Evolutionary conservation across 2,113 vertebrate species (phyloP).

Genomic region (Lutjanus erythropterus): DNA sequence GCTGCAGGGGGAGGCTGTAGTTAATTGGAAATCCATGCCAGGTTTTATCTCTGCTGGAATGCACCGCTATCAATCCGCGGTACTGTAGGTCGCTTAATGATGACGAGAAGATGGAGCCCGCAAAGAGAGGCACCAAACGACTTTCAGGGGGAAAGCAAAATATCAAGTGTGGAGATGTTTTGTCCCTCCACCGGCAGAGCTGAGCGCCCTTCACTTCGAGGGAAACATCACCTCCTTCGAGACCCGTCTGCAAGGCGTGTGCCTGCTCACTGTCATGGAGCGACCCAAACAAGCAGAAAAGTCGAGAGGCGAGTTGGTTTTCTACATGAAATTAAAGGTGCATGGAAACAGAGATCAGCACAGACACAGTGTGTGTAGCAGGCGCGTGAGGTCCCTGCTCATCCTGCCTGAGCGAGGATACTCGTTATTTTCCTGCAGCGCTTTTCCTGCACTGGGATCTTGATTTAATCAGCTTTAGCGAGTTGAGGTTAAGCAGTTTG

Average conservation of each 20-base stretch:
- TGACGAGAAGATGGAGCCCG: background rate
- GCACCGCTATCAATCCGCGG: background rate
- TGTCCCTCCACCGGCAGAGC: conserved; percentile 7
- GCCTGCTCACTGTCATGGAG: conserved; percentile 20
- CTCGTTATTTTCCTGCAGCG: background rate
- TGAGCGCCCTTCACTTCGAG: background rate
- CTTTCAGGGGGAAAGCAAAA: conserved; percentile 6
- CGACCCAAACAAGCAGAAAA: conserved; percentile 39
- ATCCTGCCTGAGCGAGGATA: background rate
- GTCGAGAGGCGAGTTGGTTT: conserved; percentile 16
- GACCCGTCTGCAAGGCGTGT: conserved; percentile 4
- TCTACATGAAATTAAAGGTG: conserved; percentile 35
- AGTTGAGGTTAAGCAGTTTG: background rate
- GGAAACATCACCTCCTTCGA: conserved; percentile 16
- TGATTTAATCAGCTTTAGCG: background rate
- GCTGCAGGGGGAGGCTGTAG: conserved; percentile 3
- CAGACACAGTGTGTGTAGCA: conserved; percentile 31
- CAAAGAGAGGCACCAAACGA: background rate
- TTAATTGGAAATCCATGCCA: conserved; percentile 4
- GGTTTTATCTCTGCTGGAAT: conserved; percentile 1
- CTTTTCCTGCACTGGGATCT: background rate
- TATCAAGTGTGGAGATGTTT: conserved; percentile 29
- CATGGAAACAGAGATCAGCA: conserved; percentile 24
- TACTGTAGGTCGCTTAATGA: background rate
- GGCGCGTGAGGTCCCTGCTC: background rate